Evolutionary conservation across 2,888 invertebrate species (phyloP).

Genomic region (Napeogenes inachia): DNA sequence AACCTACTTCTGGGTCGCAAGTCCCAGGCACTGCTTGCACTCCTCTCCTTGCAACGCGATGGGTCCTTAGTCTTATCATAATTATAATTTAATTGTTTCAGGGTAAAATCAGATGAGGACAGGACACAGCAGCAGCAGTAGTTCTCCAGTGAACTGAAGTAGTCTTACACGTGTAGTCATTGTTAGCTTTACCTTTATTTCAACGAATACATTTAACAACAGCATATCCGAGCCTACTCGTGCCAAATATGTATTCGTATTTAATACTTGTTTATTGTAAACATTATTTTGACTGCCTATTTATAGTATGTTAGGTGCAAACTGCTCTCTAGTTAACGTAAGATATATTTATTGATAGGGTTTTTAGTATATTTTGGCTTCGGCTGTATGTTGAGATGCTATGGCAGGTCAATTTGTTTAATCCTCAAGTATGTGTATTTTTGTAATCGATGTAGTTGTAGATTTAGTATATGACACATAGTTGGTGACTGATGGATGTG

Average conservation of each 20-base stretch:
- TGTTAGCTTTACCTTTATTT: conserved; percentile 54
- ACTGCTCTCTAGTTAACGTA: conserved; percentile 60
- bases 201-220: conserved; percentile 32
- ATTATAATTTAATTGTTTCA: conserved; percentile 40
- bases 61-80: no score
- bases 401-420: not conserved
- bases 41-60: no score
- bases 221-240: conserved; percentile 46
- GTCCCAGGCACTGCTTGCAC: no score
- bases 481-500: not conserved
- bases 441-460: conserved; percentile 20
- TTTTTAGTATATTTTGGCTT: conserved; percentile 16
- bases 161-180: conserved; percentile 61
- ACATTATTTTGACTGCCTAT: conserved; percentile 36
- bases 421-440: not conserved
- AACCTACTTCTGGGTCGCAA: no score
- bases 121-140: conserved; percentile 38
- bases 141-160: conserved; percentile 44
- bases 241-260: conserved; percentile 39
- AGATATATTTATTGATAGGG: conserved; percentile 54
- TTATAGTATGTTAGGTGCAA: conserved; percentile 31
- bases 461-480: conserved; percentile 22
- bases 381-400: conserved; percentile 3
- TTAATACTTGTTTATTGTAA: conserved; percentile 23
- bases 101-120: conserved; percentile 50